Evolutionary conservation across 2,888 invertebrate genomes (phyloP).

Genomic region (Callyntrura sp.): DNA sequence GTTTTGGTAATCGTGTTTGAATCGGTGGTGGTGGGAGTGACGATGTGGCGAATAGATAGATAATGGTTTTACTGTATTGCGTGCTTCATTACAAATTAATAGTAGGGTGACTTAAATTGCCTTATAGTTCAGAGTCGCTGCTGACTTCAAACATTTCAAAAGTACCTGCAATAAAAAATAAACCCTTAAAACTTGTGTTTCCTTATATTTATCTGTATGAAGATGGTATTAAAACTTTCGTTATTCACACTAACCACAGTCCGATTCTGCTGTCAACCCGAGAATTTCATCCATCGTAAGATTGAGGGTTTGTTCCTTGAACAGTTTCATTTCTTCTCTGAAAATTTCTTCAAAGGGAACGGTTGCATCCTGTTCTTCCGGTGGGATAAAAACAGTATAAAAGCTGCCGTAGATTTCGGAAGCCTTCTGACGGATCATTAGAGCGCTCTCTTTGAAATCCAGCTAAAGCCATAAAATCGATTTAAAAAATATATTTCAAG

Average conservation of each 20-base stretch:
- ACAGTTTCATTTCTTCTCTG: slow-evolving; percentile 87
- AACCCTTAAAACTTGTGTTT: not conserved
- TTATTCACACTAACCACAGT: not conserved
- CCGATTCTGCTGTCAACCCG: slow-evolving; percentile 88
- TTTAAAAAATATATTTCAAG: too few relatives aligned
- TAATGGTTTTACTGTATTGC: not conserved
- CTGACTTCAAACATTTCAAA: slow-evolving; percentile 60
- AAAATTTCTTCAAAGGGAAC: slow-evolving; percentile 76
- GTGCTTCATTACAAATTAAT: not conserved
- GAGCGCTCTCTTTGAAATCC: slow-evolving; percentile 89
- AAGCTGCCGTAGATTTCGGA: slow-evolving; percentile 88
- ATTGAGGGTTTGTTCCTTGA: slow-evolving; percentile 89
- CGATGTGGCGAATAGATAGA: not conserved
- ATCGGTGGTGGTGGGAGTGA: not conserved
- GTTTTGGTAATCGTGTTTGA: not conserved
- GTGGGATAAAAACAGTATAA: slow-evolving; percentile 84
- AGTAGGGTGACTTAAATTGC: not conserved
- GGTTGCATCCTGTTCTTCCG: slow-evolving; percentile 40
- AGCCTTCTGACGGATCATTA: slow-evolving; percentile 90
- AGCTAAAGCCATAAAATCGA: slow-evolving; percentile 83
- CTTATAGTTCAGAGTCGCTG: slow-evolving; percentile 25
- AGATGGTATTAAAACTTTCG: not conserved
- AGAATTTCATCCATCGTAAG: slow-evolving; percentile 88
- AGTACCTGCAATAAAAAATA: slow-evolving; percentile 48
- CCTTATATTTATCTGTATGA: too few relatives aligned